Evolutionary conservation across 2,888 invertebrate genomes (phyloP).

Genomic region (Agrochola lychnidis): DNA sequence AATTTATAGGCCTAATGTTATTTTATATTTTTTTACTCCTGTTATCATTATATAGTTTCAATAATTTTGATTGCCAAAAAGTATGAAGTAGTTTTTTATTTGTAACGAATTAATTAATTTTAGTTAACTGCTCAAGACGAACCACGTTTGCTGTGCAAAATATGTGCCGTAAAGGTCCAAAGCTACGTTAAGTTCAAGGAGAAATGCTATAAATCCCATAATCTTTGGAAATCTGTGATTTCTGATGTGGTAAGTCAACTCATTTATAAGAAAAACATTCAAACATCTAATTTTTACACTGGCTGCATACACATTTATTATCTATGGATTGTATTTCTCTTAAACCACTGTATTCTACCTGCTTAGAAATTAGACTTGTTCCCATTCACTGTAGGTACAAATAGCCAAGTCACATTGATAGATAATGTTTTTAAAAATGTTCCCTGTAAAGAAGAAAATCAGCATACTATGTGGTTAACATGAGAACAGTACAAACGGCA

Average conservation of each 20-base stretch:
- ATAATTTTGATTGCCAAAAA: background rate
- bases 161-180: conserved; percentile 69
- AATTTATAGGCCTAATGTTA: background rate
- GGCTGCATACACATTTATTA: background rate
- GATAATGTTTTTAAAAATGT: background rate
- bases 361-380: background rate
- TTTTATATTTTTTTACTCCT: no score
- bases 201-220: conserved; percentile 71
- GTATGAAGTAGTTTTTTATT: background rate
- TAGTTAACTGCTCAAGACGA: conserved; percentile 52
- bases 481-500: background rate
- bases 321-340: background rate
- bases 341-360: background rate
- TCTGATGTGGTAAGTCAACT: conserved; percentile 50
- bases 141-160: conserved; percentile 60
- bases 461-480: background rate
- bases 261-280: background rate
- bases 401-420: background rate
- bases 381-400: no score
- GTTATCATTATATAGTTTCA: background rate
- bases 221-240: conserved; percentile 70
- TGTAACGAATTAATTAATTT: background rate
- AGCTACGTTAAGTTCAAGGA: conserved; percentile 73
- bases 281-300: background rate
- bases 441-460: background rate